These are phyloP conservation scores for Hyposoter dolosus DNA, from an alignment of 2,888 invertebrate species.

Conservation along the genomic window DNA sequence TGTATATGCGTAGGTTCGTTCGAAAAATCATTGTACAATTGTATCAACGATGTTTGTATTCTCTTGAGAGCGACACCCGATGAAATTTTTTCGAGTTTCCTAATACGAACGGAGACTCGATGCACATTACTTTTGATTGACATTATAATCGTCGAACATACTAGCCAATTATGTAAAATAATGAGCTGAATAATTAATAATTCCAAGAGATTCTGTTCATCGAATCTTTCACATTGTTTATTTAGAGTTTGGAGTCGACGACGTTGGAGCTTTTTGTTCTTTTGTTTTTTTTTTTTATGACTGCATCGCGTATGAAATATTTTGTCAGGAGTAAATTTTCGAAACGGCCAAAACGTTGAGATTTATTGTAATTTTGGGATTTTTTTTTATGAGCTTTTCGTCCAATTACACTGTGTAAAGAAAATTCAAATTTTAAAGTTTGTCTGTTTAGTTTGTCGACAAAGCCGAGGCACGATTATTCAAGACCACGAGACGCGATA, in stretches of 20 bases:
- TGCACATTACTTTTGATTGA: slow-evolving; percentile 20
- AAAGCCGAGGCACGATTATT: slow-evolving; percentile 46
- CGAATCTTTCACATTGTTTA: neutral
- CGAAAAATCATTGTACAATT: slow-evolving; percentile 9
- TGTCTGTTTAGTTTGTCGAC: slow-evolving; percentile 39
- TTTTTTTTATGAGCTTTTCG: neutral
- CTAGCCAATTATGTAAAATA: slow-evolving; percentile 18
- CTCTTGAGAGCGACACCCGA: neutral
- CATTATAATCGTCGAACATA: slow-evolving; percentile 28
- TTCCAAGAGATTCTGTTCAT: neutral
- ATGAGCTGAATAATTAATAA: neutral
- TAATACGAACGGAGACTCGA: neutral
- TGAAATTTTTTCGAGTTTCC: slow-evolving; percentile 23
- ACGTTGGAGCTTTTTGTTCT: neutral
- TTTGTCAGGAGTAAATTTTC: neutral
- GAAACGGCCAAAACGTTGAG: neutral
- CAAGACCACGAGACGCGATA: slow-evolving; percentile 52
- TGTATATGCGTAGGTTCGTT: slow-evolving; percentile 1
- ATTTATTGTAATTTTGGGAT: neutral
- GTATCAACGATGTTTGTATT: slow-evolving; percentile 24
- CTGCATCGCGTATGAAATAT: neutral
- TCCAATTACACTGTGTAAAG: neutral
- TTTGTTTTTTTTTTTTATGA: neutral
- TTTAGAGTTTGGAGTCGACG: neutral
- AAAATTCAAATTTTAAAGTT: neutral